A percentile compares a stretch with the other conserved stretches of the same genome.
These are phyloP conservation scores for Dicrostonyx torquatus DNA, from an alignment of 2,797 vertebrate species.

Conservation along the genomic window DNA sequence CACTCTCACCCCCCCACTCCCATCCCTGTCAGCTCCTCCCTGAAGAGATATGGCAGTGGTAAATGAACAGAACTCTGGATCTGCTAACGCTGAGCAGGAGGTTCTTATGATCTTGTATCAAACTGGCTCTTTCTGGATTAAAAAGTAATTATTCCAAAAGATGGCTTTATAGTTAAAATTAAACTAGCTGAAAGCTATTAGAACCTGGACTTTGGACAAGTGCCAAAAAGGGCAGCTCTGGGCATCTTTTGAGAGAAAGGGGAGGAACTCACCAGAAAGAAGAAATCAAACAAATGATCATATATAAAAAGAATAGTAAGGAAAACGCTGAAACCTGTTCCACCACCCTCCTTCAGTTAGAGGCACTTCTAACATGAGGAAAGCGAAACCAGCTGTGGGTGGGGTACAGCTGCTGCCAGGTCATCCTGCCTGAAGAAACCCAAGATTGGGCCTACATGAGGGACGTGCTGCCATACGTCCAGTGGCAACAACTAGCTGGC, in stretches of 20 bases:
- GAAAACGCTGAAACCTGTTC: constrained; percentile 64
- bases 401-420: constrained; percentile 64
- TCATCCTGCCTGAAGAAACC: constrained; percentile 56
- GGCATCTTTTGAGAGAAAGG: constrained; percentile 9
- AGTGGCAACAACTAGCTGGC: background rate
- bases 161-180: constrained; percentile 67
- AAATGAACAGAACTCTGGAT: background rate
- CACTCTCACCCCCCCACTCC: rapidly evolving
- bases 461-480: constrained; percentile 5
- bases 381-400: constrained; percentile 79
- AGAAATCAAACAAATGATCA: background rate
- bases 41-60: background rate
- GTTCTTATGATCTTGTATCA: background rate
- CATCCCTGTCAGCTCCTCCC: background rate
- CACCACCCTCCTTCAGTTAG: constrained; percentile 54
- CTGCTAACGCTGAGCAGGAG: background rate
- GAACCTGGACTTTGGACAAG: constrained; percentile 64
- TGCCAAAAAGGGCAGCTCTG: constrained; percentile 41
- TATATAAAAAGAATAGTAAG: background rate
- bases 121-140: constrained; percentile 53
- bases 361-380: constrained; percentile 72
- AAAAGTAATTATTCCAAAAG: constrained; percentile 70
- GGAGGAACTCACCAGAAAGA: background rate
- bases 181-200: constrained; percentile 63
- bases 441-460: constrained; percentile 12